Evolutionary conservation across 2,113 vertebrate species (phyloP), one percentile per base, ranked within the genome.

Genomic region (Columba livia): DNA sequence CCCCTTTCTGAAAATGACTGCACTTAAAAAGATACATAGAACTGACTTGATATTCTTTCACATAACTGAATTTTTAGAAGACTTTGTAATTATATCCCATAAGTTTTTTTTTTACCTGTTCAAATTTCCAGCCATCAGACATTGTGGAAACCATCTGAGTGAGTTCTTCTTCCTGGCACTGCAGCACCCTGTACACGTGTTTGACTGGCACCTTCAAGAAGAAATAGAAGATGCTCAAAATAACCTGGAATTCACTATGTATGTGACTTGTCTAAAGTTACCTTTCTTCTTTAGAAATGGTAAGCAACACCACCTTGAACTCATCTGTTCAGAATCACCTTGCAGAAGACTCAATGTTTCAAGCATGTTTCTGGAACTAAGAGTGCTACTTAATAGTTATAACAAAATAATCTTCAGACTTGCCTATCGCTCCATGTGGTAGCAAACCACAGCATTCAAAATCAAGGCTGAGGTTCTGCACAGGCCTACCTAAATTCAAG

Each of bases 141-240:
- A 99, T 99, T 80, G 99, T 99, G 28, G 99, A 99, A 94, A 99
- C 99, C 99, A 99, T 99, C 94, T 99, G 99, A 5, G 99, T 99
- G 75, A 99, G 98, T 53, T 99, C 99, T 90, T 99, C 99, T 86
- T 99, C 99, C 97, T 99, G 99, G 96, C 99, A 99, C 97, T 99
- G 99, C 83, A 99, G 97, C 94, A 99, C 99, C 61, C 99, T 98
- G 96, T 99, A 99, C 44, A 99, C 99, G 3, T 99, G 99, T 94
- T 99, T 99, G 95, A 99, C 98, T 3, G 99, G 99, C 95, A 99
- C 98, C 99, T 99, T 96, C 44, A 54, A 78, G 34, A 60, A 89
- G 50, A 84, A 87, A 90, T 3, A 48, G 0, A 71, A 89, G 72
- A 90, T 29, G n/a, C 31, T 79, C 53, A 93, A 32, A 9, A 84